These are phyloP conservation scores for Trisateles emortualis DNA, from an alignment of 2,888 invertebrate genomes.

Conservation along the genomic window DNA sequence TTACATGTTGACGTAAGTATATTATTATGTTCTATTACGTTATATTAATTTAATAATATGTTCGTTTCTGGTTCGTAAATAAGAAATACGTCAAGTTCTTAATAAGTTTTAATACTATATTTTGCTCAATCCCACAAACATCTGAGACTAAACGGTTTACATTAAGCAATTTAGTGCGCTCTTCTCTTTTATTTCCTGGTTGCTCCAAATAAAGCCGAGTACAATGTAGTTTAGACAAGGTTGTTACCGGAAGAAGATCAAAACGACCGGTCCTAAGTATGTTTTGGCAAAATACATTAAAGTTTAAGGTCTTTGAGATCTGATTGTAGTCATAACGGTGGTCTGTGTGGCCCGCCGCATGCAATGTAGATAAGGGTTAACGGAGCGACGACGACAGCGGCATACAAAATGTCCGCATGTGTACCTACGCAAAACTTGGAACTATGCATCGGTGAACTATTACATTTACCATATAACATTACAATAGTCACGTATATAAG, in stretches of 20 bases:
- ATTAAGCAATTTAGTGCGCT: constrained; percentile 21
- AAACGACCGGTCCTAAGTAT: constrained; percentile 22
- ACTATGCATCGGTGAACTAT: constrained; percentile 41
- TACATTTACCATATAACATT: constrained; percentile 37
- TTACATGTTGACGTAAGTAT: neutral
- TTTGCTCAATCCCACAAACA: constrained; percentile 9
- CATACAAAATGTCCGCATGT: constrained; percentile 60
- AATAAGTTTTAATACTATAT: constrained; percentile 9
- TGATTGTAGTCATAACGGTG: constrained; percentile 73
- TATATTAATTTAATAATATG: neutral
- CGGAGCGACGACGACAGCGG: constrained; percentile 62
- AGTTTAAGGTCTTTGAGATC: constrained; percentile 41
- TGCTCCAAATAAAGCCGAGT: constrained; percentile 30
- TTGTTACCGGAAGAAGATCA: constrained; percentile 39
- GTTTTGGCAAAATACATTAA: constrained; percentile 34
- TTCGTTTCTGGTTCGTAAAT: neutral
- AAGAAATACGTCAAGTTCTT: constrained; percentile 14
- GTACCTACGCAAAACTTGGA: constrained; percentile 47
- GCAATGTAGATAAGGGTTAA: constrained; percentile 76
- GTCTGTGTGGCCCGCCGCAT: constrained; percentile 54
- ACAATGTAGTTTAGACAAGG: constrained; percentile 29
- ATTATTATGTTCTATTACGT: neutral
- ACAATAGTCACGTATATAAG: constrained; percentile 38
- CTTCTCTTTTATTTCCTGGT: constrained; percentile 32
- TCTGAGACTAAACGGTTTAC: constrained; percentile 9